Conservation (phyloP, 2,888 invertebrate species). For the Limnephilus auricula region DNA sequence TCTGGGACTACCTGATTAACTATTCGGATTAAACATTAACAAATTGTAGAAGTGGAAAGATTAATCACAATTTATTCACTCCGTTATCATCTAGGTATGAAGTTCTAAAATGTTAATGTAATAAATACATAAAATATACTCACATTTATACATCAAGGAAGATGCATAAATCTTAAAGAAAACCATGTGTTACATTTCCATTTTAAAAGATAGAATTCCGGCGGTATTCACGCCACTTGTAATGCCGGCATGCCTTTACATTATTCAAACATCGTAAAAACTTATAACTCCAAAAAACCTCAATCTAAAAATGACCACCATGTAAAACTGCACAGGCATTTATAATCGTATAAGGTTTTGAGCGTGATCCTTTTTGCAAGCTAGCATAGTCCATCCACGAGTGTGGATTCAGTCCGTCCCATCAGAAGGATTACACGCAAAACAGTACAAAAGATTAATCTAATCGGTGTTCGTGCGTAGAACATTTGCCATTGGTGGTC, state of each 20-base stretch:
- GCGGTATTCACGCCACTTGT: background rate
- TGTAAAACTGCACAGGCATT: background rate
- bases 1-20: no score
- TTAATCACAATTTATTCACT: no score
- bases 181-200: background rate
- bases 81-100: no score
- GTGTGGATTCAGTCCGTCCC: background rate
- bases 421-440: conserved; percentile 40
- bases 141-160: no score
- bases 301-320: background rate
- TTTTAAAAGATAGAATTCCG: background rate
- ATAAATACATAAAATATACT: no score
- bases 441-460: conserved; percentile 57
- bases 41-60: no score
- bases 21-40: no score
- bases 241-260: background rate
- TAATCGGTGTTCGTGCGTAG: conserved; percentile 58
- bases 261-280: background rate
- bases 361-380: background rate
- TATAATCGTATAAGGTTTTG: background rate
- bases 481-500: conserved; percentile 52
- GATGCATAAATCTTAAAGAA: background rate
- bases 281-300: background rate
- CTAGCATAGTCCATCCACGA: background rate
- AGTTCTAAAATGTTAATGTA: no score